Percentiles rank a stretch among this genome's conserved stretches.
Conservation (phyloP, 2,888 invertebrate genomes). For the Parnassius smintheus region DNA sequence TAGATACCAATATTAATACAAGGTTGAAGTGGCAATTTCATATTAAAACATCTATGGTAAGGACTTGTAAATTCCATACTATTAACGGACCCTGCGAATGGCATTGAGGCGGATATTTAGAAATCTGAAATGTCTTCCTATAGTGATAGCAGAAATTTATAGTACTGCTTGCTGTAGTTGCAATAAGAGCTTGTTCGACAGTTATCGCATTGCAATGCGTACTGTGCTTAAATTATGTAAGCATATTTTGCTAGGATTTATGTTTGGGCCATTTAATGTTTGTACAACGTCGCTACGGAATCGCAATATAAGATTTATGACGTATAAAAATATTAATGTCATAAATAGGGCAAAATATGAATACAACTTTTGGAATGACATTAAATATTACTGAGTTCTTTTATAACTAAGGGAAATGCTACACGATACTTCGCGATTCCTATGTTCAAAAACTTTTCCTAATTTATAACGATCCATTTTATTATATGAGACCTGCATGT, state of each 20-base stretch:
- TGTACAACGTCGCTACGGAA: constrained; percentile 31
- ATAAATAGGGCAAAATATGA: too few species aligned
- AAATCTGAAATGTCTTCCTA: constrained; percentile 65
- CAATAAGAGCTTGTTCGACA: constrained; percentile 68
- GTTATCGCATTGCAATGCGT: constrained; percentile 63
- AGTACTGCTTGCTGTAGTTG: constrained; percentile 49
- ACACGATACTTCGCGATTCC: too few species aligned
- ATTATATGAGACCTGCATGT: too few species aligned
- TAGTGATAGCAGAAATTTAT: constrained; percentile 64
- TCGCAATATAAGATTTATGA: constrained; percentile 32
- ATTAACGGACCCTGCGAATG: constrained; percentile 37
- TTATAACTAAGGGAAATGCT: too few species aligned
- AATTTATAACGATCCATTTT: too few species aligned
- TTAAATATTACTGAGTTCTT: too few species aligned
- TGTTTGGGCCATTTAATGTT: constrained; percentile 31
- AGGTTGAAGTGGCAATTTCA: too few species aligned
- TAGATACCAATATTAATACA: too few species aligned
- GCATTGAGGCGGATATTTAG: constrained; percentile 69
- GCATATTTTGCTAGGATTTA: constrained; percentile 39
- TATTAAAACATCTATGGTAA: too few species aligned
- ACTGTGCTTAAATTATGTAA: constrained; percentile 54
- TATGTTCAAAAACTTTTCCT: too few species aligned
- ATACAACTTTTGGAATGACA: too few species aligned
- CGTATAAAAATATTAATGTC: constrained; percentile 2
- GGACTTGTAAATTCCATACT: too few species aligned